Percentiles rank a stretch among this genome's conserved stretches.
Conservation (phyloP, 1,140 invertebrate species). For the Phymastichus coffea region DNA sequence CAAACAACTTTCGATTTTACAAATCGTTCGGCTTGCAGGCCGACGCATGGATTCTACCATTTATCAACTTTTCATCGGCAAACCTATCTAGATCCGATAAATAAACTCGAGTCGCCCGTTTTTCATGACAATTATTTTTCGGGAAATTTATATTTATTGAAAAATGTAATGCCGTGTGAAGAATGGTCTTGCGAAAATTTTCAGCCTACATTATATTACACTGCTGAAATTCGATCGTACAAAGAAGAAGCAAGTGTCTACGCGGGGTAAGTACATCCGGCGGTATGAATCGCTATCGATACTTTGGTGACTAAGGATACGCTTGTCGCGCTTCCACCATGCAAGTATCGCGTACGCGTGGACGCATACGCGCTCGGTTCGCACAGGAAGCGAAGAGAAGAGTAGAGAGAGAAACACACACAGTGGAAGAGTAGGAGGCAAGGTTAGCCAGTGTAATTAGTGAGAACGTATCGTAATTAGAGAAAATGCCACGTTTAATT, state of each 20-base stretch:
- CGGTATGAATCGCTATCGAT: constrained; percentile 47
- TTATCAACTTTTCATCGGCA: too few relatives aligned
- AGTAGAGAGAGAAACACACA: constrained; percentile 20
- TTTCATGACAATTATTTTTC: too few relatives aligned
- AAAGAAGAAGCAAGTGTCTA: too few relatives aligned
- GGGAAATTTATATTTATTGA: too few relatives aligned
- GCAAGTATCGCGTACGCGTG: constrained; percentile 34
- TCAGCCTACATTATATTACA: too few relatives aligned
- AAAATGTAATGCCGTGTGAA: too few relatives aligned
- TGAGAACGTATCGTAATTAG: constrained; percentile 64
- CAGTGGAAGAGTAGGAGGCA: constrained; percentile 26
- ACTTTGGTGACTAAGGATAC: constrained; percentile 45
- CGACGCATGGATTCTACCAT: too few relatives aligned
- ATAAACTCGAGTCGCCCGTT: too few relatives aligned
- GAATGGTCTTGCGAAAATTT: too few relatives aligned
- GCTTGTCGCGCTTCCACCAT: constrained; percentile 47
- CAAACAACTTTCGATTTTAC: constrained; percentile 34
- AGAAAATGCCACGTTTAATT: constrained; percentile 67
- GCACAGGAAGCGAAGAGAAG: constrained; percentile 37
- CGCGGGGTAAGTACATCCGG: constrained; percentile 24
- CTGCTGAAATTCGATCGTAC: too few relatives aligned
- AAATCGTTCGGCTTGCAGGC: too few relatives aligned
- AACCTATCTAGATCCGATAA: too few relatives aligned
- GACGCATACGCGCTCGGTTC: constrained; percentile 26
- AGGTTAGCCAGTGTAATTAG: constrained; percentile 58